These are phyloP conservation scores for Sakesphorus luctuosus DNA, from an alignment of 2,113 vertebrate genomes.

Conservation along the genomic window DNA sequence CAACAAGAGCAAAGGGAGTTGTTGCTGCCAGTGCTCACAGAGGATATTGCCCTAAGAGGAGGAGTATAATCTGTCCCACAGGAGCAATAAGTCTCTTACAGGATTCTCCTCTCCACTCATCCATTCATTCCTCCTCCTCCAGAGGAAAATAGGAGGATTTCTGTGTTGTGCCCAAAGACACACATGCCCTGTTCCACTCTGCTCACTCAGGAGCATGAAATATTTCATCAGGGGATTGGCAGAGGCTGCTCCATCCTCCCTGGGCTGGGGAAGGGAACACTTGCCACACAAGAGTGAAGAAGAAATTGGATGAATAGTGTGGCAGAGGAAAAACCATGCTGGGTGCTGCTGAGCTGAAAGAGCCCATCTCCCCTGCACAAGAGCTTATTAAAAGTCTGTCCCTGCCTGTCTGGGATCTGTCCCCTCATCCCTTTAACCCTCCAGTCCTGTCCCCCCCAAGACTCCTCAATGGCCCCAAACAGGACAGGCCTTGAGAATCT, in stretches of 20 bases:
- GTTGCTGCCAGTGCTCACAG: not conserved
- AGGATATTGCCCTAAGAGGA: not conserved
- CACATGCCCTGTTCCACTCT: not conserved
- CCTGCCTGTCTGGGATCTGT: not conserved
- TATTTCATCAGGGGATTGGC: not conserved
- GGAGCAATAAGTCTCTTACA: not conserved
- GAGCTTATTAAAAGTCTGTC: not conserved
- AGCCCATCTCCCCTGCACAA: not conserved
- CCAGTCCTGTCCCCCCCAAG: not conserved
- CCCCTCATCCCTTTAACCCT: not conserved
- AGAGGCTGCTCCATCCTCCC: not conserved
- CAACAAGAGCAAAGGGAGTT: not conserved
- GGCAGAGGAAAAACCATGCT: not conserved
- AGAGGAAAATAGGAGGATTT: not conserved
- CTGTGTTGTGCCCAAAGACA: not conserved
- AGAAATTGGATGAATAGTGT: not conserved
- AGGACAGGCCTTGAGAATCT: not conserved
- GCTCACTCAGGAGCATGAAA: not conserved
- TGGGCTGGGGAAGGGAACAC: not conserved
- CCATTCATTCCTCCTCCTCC: not conserved
- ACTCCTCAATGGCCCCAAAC: not conserved
- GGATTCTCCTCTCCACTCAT: not conserved
- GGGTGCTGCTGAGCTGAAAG: not conserved
- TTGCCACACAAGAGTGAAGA: not conserved
- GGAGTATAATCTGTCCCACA: not conserved